Percentiles rank a stretch among this genome's conserved stretches.
phyloP scores from a whole-genome alignment of 2,888 invertebrate species.

The Nymphalis urticae region DNA sequence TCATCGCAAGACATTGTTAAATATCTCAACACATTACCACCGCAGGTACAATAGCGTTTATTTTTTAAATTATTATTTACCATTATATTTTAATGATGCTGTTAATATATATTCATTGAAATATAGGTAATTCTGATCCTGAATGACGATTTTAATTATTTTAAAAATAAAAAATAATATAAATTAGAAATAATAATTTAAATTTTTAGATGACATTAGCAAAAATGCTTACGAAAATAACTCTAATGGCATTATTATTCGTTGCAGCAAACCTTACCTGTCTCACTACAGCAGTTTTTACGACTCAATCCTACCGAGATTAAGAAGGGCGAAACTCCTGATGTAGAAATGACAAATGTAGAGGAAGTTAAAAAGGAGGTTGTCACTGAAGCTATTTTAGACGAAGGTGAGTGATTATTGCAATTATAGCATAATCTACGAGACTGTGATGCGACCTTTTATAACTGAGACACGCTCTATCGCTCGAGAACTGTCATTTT shows the following conservation, averaged over 20 bases:
- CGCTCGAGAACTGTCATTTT: too few relatives aligned
- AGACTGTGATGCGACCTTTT: too few relatives aligned
- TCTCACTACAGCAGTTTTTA: conserved; percentile 72
- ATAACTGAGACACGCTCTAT: too few relatives aligned
- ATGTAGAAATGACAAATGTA: conserved; percentile 47
- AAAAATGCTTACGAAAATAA: not conserved
- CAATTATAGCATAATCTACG: not conserved
- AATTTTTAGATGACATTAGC: not conserved
- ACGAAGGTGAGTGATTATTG: conserved; percentile 48
- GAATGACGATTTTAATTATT: too few relatives aligned
- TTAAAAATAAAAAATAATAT: too few relatives aligned
- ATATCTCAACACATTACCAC: conserved; percentile 64
- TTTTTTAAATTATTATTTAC: not conserved
- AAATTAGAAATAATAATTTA: not conserved
- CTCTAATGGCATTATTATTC: conserved; percentile 8
- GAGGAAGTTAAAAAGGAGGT: conserved; percentile 51
- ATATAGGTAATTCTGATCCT: too few relatives aligned
- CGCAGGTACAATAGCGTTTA: conserved; percentile 53
- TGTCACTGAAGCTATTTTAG: conserved; percentile 56
- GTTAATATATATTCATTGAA: too few relatives aligned
- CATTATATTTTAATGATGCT: too few relatives aligned
- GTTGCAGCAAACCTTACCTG: conserved; percentile 67
- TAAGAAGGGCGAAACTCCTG: conserved; percentile 47
- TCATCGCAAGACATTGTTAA: conserved; percentile 65
- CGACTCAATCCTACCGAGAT: conserved; percentile 58